Conservation (phyloP, 2,113 vertebrate species). For the Cynopterus brachyotis region DNA sequence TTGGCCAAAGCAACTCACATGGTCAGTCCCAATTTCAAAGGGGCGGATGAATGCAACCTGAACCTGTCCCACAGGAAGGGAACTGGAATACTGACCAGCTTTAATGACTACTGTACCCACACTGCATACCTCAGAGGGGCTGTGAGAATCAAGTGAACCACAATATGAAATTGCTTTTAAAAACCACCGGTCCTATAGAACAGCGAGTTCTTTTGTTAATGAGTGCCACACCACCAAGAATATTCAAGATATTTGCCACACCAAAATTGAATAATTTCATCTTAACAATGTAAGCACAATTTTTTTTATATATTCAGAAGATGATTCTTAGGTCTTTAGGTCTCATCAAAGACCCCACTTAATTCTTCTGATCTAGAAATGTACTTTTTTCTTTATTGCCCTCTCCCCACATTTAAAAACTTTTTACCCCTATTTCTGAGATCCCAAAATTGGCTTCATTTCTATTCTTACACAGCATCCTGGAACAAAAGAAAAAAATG, state of each 20-base stretch:
- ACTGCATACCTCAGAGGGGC: neutral
- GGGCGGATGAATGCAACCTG: neutral
- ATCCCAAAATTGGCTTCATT: neutral
- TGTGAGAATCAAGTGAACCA: neutral
- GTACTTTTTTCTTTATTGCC: neutral
- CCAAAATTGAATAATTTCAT: neutral
- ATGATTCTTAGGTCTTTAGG: neutral
- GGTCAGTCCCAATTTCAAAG: neutral
- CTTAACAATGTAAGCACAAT: neutral
- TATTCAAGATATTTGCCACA: neutral
- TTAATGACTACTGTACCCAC: neutral
- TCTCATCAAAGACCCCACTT: neutral
- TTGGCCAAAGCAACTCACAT: neutral
- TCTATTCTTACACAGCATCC: neutral
- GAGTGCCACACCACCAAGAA: neutral
- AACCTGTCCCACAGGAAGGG: neutral
- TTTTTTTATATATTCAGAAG: neutral
- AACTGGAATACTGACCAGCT: neutral
- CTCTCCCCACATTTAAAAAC: neutral
- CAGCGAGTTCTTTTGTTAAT: neutral
- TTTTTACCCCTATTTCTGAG: neutral
- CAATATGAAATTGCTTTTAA: neutral
- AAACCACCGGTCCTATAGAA: neutral
- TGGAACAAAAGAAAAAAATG: neutral
- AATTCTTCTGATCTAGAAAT: neutral